Evolutionary conservation across 2,113 vertebrate species (phyloP).

Genomic region (Poeciliopsis prolifica): DNA sequence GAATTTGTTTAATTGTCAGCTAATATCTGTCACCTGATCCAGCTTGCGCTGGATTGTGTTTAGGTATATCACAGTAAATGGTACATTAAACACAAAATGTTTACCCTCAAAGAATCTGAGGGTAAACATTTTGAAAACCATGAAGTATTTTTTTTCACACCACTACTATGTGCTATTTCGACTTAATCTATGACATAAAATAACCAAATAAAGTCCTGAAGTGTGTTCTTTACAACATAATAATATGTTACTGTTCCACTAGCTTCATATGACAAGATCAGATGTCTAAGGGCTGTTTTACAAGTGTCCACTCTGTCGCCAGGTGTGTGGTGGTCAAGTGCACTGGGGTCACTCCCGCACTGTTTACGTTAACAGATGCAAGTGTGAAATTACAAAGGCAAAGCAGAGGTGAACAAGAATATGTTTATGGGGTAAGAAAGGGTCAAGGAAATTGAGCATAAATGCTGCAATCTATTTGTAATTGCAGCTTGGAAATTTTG

Average conservation of each 20-base stretch:
- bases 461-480: not conserved
- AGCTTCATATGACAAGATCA: not conserved
- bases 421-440: constrained; percentile 29
- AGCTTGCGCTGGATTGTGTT: not conserved
- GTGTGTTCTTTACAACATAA: not conserved
- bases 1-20: no score
- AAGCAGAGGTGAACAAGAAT: constrained; percentile 25
- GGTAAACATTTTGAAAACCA: not conserved
- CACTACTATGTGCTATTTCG: not conserved
- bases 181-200: not conserved
- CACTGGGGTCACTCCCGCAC: constrained; percentile 11
- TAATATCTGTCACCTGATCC: no score
- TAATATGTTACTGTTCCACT: not conserved
- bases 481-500: no score
- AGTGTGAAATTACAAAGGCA: constrained; percentile 50
- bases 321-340: constrained; percentile 22
- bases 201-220: no score
- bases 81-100: no score
- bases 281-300: not conserved
- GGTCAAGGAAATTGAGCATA: constrained; percentile 32
- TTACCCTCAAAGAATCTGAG: not conserved
- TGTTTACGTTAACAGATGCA: constrained; percentile 11
- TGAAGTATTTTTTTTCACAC: not conserved
- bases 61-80: not conserved
- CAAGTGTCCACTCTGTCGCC: constrained; percentile 1